Base-by-base conservation (phyloP, 2,888 invertebrate genomes). In the Rhamnusium bicolor region DNA sequence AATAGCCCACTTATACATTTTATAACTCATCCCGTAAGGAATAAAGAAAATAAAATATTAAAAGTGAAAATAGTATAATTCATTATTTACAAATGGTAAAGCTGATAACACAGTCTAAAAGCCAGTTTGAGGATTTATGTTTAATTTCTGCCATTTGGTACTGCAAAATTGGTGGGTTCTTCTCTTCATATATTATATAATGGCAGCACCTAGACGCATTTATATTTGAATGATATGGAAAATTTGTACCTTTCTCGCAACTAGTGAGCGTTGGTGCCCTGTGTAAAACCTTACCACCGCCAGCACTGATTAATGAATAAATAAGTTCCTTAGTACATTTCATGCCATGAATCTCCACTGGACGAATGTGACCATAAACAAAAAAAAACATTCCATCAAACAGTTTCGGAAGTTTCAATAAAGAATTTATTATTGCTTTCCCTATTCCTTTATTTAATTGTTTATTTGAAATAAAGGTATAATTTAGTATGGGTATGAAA, bases 341-440 rank as follows among this genome's bases (percentile, higher is more conserved):
- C 7, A 81, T 56, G 51, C 79, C 69, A 46, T 82, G 61, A 7
- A 85, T 74, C 18, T 71, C 60, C 1, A 80, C 75, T 18, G 69
- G 51, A 10, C 71, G 74, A 18, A 71, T 74, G 61, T 81, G 81
- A 27, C 75, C 75, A 49, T 72, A 69, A 62, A 86, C 77, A 72
- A 80, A 84, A 77, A 86, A 86, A 56, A 80, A 81, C 10, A 86
- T 79, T 0, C 84, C 84, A 70, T 84, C 80, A 72, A 87, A 87
- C 7, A 87, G 76, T 73, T 81, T 81, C n/a, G 86, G 86, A 21
- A 80, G 73, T 29, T 81, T 84, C 8, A 85, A 63, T 14, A 86
- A 46, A 4, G 78, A 75, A 76, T 85, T 85, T 32, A 80, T 68
- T 51, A 83, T 78, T 7, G 85, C 81, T 69, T 73, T 80, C 51